phyloP scores from a whole-genome alignment of 2,113 vertebrate genomes.

The Marmota flaviventris region DNA sequence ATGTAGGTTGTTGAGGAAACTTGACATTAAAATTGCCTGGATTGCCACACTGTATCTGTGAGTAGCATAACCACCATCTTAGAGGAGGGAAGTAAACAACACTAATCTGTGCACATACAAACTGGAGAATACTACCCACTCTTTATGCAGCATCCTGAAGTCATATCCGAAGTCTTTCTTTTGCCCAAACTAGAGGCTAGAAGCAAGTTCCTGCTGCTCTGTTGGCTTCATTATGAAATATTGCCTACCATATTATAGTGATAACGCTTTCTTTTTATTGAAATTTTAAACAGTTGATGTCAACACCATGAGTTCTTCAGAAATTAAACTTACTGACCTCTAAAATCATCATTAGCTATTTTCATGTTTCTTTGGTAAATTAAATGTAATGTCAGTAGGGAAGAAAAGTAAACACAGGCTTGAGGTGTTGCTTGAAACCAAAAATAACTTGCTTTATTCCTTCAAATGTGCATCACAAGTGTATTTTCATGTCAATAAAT shows the following conservation, averaged over 20 bases:
- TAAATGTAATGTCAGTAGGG: constrained; percentile 3
- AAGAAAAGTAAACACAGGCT: not conserved
- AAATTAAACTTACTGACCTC: not conserved
- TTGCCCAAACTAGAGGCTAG: not conserved
- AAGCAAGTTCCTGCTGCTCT: not conserved
- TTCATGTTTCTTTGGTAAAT: constrained; percentile 28
- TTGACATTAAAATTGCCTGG: not conserved
- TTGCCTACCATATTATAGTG: not conserved
- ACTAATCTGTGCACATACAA: not conserved
- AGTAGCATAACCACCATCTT: not conserved
- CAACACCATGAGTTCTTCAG: not conserved
- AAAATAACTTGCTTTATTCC: not conserved
- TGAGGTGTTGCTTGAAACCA: not conserved
- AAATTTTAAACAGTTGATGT: not conserved
- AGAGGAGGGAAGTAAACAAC: not conserved
- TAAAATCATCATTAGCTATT: not conserved
- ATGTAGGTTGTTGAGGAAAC: not conserved
- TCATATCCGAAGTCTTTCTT: not conserved
- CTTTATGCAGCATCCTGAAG: not conserved
- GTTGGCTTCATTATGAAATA: not conserved
- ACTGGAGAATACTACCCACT: not conserved
- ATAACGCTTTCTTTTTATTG: not conserved
- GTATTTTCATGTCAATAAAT: not conserved
- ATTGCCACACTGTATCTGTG: not conserved
- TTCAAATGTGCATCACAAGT: constrained; percentile 9